Conservation (phyloP, 2,888 invertebrate genomes). For the Hyposoter didymator region DNA sequence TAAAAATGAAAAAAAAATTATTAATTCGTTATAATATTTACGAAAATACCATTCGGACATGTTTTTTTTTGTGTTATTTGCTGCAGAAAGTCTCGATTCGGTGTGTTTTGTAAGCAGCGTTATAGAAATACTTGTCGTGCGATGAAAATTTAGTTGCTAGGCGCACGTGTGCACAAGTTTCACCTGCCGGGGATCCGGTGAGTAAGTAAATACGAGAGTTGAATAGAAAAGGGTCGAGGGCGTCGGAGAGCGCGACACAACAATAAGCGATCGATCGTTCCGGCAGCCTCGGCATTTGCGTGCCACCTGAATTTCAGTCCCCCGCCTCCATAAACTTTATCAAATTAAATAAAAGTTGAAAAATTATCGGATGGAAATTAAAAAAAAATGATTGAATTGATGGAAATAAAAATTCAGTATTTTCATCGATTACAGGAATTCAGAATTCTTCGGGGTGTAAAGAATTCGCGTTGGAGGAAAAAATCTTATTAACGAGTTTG, state of each 20-base stretch:
- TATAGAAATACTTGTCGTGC: not conserved
- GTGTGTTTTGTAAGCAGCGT: not conserved
- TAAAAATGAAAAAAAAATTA: not conserved
- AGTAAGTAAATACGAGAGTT: slow-evolving; percentile 1
- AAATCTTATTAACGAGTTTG: slow-evolving; percentile 35
- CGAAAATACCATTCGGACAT: slow-evolving; percentile 22
- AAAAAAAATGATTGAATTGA: slow-evolving; percentile 32
- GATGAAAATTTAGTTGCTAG: slow-evolving; percentile 36
- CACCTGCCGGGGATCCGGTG: slow-evolving; percentile 15
- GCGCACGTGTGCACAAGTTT: slow-evolving; percentile 34
- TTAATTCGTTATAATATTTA: not conserved
- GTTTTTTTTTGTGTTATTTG: slow-evolving; percentile 1
- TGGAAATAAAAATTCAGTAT: not conserved
- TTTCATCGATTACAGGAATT: not conserved
- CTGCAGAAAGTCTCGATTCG: not conserved
- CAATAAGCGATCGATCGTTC: slow-evolving; percentile 27
- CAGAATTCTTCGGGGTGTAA: not conserved
- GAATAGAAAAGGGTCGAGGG: slow-evolving; percentile 45
- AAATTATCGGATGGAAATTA: slow-evolving; percentile 74
- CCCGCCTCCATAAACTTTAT: slow-evolving; percentile 61
- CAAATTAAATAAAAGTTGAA: not conserved
- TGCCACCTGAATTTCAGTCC: slow-evolving; percentile 65
- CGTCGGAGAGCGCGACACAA: slow-evolving; percentile 21
- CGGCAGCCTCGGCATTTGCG: slow-evolving; percentile 2
- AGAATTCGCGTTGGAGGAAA: slow-evolving; percentile 16